Conservation (phyloP, 1,140 invertebrate species). For the Platyscapa corneri region DNA sequence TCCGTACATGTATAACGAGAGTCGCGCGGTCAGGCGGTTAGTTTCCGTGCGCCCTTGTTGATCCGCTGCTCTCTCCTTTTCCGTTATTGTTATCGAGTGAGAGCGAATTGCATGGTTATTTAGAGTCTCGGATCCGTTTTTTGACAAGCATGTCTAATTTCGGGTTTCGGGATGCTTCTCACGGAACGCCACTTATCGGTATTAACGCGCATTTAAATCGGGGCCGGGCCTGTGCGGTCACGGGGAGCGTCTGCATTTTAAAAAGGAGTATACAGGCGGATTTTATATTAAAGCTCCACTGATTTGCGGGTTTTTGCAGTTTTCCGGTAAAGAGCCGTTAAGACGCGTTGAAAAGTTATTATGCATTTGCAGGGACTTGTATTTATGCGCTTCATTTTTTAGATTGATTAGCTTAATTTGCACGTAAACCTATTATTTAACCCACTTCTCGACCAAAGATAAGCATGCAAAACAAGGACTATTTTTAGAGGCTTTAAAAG, state of each 20-base stretch:
- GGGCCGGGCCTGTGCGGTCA: not conserved
- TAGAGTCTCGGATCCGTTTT: not conserved
- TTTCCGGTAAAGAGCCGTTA: too few species aligned
- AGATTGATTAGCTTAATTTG: not conserved
- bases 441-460: too few species aligned
- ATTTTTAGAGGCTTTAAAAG: too few species aligned
- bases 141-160: constrained; percentile 15
- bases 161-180: not conserved
- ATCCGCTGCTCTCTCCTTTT: not conserved
- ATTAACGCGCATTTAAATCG: not conserved
- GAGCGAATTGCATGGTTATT: constrained; percentile 20
- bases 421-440: not conserved
- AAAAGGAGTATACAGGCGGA: not conserved
- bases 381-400: not conserved
- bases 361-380: not conserved
- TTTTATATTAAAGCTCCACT: not conserved
- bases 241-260: not conserved
- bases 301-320: not conserved
- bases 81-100: constrained; percentile 23
- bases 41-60: not conserved
- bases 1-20: not conserved
- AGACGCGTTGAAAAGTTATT: not conserved
- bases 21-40: not conserved
- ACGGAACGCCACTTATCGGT: not conserved
- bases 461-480: too few species aligned